Conservation (phyloP, 1,140 invertebrate genomes). For the Parasteatoda tepidariorum region DNA sequence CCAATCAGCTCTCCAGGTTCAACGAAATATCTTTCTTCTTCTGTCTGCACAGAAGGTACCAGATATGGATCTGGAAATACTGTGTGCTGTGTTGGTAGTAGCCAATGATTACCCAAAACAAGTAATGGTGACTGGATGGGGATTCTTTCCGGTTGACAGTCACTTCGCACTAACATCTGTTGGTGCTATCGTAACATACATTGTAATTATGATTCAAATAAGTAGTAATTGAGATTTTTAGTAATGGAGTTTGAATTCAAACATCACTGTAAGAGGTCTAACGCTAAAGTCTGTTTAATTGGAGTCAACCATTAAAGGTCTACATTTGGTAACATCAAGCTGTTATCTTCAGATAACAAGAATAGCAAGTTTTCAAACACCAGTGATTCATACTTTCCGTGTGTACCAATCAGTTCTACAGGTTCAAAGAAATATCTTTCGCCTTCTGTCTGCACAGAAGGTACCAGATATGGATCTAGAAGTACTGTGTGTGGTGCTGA, state of each 20-base stretch:
- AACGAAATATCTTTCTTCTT: neutral
- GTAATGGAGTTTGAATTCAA: too few species aligned
- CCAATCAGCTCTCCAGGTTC: constrained; percentile 1
- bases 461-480: neutral
- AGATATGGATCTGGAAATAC: neutral
- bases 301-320: neutral
- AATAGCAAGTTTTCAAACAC: neutral
- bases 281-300: neutral
- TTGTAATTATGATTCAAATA: constrained; percentile 19
- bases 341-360: neutral
- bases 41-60: neutral
- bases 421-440: neutral
- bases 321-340: neutral
- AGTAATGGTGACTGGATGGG: constrained; percentile 23
- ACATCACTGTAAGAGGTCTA: neutral
- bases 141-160: constrained; percentile 21
- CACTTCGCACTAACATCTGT: constrained; percentile 23
- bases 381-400: neutral
- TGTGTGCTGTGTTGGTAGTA: neutral
- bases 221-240: neutral
- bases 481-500: neutral
- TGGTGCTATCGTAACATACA: constrained; percentile 28
- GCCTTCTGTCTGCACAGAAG: neutral
- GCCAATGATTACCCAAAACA: constrained; percentile 22
- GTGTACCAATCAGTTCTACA: constrained; percentile 1